Evolutionary conservation across 2,888 invertebrate species (phyloP).

Genomic region (Drosophila ustulata): DNA sequence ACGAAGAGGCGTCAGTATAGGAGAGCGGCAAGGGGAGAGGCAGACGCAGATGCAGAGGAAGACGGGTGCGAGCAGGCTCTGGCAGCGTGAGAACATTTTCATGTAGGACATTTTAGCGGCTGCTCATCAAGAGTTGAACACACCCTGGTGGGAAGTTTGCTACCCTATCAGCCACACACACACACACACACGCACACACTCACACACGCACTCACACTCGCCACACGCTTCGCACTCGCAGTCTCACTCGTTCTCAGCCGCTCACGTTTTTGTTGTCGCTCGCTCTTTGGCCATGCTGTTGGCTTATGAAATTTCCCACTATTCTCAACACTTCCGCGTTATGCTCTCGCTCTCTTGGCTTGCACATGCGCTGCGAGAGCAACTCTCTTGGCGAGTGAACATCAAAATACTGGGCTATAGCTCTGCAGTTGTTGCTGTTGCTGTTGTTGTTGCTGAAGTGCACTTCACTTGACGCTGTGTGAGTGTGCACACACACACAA

Average conservation of each 20-base stretch:
- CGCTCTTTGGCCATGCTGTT: conserved; percentile 10
- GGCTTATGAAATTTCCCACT: conserved; percentile 74
- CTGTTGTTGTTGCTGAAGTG: conserved; percentile 56
- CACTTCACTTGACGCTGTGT: conserved; percentile 66
- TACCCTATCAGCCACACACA: conserved; percentile 61
- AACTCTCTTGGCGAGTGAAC: conserved; percentile 31
- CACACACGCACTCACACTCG: conserved; percentile 8
- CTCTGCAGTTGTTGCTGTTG: conserved; percentile 24
- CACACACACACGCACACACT: conserved; percentile 19
- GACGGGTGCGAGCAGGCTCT: conserved; percentile 32
- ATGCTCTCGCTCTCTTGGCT: conserved; percentile 18
- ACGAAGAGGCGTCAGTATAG: background rate
- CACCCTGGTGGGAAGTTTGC: conserved; percentile 80
- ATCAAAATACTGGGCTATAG: conserved; percentile 66
- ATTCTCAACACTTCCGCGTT: conserved; percentile 70
- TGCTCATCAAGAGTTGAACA: conserved; percentile 79
- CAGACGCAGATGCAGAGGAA: conserved; percentile 3
- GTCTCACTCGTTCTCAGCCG: conserved; percentile 12
- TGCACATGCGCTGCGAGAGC: conserved; percentile 53
- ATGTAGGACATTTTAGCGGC: conserved; percentile 75
- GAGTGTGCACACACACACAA: conserved; percentile 38
- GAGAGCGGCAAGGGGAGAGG: background rate
- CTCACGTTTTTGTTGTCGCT: background rate
- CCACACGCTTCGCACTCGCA: conserved; percentile 25
- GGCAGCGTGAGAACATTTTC: conserved; percentile 80